Percentiles rank a stretch among this genome's conserved stretches.
Evolutionary conservation across 2,797 vertebrate genomes (phyloP).

Genomic region (Pogonophryne albipinna): DNA sequence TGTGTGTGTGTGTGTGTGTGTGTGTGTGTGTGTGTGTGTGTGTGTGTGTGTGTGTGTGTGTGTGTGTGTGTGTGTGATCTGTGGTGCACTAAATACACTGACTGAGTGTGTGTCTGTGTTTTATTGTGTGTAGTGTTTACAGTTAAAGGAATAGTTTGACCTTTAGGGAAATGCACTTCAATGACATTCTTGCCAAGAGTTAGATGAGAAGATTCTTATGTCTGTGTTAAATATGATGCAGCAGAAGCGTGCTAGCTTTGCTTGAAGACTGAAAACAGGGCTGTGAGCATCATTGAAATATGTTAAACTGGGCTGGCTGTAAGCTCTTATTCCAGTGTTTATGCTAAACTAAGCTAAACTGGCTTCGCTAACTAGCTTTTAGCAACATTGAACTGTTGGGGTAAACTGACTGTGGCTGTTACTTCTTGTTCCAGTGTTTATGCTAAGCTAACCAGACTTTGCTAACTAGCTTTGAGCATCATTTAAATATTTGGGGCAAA

Average conservation of each 20-base stretch:
- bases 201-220: neutral
- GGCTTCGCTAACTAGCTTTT: too few relatives aligned
- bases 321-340: too few relatives aligned
- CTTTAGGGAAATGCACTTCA: neutral
- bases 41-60: too few relatives aligned
- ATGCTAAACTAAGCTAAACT: too few relatives aligned
- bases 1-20: too few relatives aligned
- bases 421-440: too few relatives aligned
- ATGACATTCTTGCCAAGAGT: neutral
- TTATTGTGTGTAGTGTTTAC: conserved; percentile 37
- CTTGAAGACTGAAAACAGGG: conserved; percentile 8
- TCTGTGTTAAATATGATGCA: neutral
- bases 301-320: neutral
- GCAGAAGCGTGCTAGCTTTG: conserved; percentile 12
- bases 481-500: too few relatives aligned
- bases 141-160: conserved; percentile 27
- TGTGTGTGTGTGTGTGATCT: conserved; percentile 30
- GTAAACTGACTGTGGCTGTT: too few relatives aligned
- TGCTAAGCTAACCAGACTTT: too few relatives aligned
- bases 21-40: too few relatives aligned
- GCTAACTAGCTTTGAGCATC: too few relatives aligned
- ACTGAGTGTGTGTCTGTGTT: conserved; percentile 34
- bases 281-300: neutral
- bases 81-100: conserved; percentile 61
- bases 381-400: too few relatives aligned